Evolutionary conservation across 1,140 invertebrate genomes (phyloP).

Genomic region (Brachionus calyciflorus): DNA sequence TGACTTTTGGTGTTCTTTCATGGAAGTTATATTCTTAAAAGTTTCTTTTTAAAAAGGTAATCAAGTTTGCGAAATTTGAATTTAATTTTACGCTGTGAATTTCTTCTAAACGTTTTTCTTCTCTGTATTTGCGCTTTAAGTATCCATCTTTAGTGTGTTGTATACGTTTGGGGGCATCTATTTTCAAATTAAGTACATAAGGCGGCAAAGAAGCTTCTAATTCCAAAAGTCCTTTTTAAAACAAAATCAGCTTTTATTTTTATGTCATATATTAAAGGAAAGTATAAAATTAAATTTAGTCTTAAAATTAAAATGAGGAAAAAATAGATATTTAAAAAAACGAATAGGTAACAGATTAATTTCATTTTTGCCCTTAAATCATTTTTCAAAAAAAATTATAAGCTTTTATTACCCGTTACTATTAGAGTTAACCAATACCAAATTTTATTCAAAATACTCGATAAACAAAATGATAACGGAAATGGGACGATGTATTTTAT

Average conservation of each 20-base stretch:
- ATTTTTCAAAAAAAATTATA: no score
- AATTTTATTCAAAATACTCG: no score
- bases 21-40: slow-evolving; percentile 4
- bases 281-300: no score
- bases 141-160: slow-evolving; percentile 56
- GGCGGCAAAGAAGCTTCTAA: slow-evolving; percentile 58
- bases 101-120: slow-evolving; percentile 57
- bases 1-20: slow-evolving; percentile 60
- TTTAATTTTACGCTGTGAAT: slow-evolving; percentile 54
- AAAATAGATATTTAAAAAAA: no score
- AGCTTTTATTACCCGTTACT: no score
- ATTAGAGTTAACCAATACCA: no score
- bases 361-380: no score
- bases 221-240: slow-evolving; percentile 54
- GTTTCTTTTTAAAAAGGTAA: neutral
- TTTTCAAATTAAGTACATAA: slow-evolving; percentile 55
- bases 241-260: neutral
- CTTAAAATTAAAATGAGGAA: no score
- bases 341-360: no score
- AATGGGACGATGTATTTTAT: no score
- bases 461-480: no score
- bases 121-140: slow-evolving; percentile 57
- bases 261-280: no score
- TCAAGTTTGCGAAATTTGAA: neutral
- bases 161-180: slow-evolving; percentile 23